These are phyloP conservation scores for Talpa occidentalis DNA, from an alignment of 2,113 vertebrate genomes.

Conservation along the genomic window DNA sequence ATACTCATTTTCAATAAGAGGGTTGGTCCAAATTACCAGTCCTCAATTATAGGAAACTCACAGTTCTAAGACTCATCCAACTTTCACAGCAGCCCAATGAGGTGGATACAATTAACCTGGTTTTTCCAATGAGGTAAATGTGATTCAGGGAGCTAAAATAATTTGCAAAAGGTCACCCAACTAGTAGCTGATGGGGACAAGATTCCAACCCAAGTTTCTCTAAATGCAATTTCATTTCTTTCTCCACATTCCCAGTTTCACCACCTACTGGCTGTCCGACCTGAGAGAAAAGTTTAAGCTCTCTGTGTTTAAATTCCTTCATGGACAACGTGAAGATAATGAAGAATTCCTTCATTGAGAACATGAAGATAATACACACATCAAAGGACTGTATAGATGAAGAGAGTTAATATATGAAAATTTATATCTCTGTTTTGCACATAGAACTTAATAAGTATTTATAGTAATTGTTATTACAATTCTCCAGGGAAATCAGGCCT, in stretches of 20 bases:
- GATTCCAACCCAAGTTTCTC: background rate
- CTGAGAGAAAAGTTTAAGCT: background rate
- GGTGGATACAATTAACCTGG: background rate
- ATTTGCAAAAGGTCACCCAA: constrained; percentile 23
- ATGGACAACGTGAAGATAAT: background rate
- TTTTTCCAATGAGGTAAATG: constrained; percentile 52
- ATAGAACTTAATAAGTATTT: background rate
- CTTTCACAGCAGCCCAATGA: background rate
- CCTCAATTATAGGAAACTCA: constrained; percentile 5
- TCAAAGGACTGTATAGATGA: background rate
- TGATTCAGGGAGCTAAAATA: constrained; percentile 55
- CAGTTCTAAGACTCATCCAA: constrained; percentile 7
- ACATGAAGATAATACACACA: background rate
- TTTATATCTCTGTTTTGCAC: background rate
- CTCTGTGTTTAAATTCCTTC: constrained; percentile 5
- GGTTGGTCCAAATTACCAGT: background rate
- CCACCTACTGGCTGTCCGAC: background rate
- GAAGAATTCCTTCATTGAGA: background rate
- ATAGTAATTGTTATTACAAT: background rate
- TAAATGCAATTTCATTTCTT: background rate
- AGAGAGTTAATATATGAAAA: background rate
- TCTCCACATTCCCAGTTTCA: background rate
- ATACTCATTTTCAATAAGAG: constrained; percentile 22
- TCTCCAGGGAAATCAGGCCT: background rate
- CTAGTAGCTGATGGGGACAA: background rate